phyloP scores from a whole-genome alignment of 2,888 invertebrate species.

The Eupithecia centaureata region DNA sequence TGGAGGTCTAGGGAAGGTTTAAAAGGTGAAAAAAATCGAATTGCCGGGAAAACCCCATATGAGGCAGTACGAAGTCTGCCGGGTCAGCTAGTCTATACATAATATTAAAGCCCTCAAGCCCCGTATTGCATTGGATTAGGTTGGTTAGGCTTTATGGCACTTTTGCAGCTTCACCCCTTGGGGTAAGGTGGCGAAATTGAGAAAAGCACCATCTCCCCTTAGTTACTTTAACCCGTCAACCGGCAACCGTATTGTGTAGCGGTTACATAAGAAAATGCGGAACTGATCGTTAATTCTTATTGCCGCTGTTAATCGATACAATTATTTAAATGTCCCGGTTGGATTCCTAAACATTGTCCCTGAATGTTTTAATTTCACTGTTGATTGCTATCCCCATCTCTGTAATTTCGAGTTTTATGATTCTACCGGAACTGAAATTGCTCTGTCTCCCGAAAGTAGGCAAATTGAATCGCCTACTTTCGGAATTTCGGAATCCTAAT shows the following conservation, averaged over 20 bases:
- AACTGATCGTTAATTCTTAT: constrained; percentile 26
- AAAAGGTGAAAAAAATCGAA: too few relatives aligned
- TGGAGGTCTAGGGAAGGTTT: too few relatives aligned
- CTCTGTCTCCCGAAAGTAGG: neutral
- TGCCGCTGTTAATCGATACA: constrained; percentile 40
- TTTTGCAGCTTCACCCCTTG: neutral
- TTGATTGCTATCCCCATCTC: constrained; percentile 28
- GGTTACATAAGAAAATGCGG: constrained; percentile 17
- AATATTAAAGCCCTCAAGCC: too few relatives aligned
- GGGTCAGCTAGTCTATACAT: too few relatives aligned
- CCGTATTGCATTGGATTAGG: too few relatives aligned
- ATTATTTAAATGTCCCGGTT: constrained; percentile 43
- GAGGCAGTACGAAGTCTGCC: too few relatives aligned
- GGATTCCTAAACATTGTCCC: constrained; percentile 34
- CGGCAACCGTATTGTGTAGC: constrained; percentile 3
- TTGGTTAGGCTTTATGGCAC: too few relatives aligned
- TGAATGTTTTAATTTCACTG: constrained; percentile 31
- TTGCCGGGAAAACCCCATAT: too few relatives aligned
- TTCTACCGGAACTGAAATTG: constrained; percentile 7
- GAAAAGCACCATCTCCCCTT: neutral
- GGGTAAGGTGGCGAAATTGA: neutral
- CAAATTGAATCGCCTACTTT: neutral
- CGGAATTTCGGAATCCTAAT: neutral
- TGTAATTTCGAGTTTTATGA: constrained; percentile 21
- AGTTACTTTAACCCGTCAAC: neutral